Percentiles rank a stretch among this genome's conserved stretches.
phyloP scores from a whole-genome alignment of 2,888 invertebrate genomes.

The Trichacis sp. region DNA sequence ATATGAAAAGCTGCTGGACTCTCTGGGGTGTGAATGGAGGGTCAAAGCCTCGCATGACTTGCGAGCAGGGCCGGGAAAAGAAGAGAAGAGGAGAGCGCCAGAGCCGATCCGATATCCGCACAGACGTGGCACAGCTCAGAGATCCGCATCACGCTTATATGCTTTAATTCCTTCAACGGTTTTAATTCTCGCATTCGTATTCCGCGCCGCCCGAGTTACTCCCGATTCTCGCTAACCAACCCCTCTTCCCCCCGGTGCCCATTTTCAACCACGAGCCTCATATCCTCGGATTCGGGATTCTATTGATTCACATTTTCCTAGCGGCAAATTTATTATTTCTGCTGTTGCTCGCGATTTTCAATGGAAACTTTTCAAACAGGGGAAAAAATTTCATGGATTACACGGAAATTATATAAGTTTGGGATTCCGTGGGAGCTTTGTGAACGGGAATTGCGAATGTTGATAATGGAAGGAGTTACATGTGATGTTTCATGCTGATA shows the following conservation, averaged over 20 bases:
- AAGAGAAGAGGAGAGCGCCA: slow-evolving; percentile 39
- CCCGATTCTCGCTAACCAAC: slow-evolving; percentile 44
- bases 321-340: neutral
- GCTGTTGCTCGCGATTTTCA: neutral
- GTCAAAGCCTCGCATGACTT: slow-evolving; percentile 48
- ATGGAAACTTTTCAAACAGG: neutral
- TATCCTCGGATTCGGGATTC: slow-evolving; percentile 10
- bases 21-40: slow-evolving; percentile 44
- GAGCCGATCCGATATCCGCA: slow-evolving; percentile 61
- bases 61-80: slow-evolving; percentile 45
- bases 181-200: slow-evolving; percentile 69
- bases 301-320: slow-evolving; percentile 3
- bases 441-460: no score
- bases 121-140: slow-evolving; percentile 50
- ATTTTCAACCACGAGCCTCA: slow-evolving; percentile 29
- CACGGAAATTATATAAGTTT: no score
- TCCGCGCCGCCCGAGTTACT: slow-evolving; percentile 50
- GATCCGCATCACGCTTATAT: slow-evolving; percentile 58
- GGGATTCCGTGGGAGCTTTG: no score
- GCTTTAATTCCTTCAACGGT: slow-evolving; percentile 68
- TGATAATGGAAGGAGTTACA: no score
- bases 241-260: slow-evolving; percentile 45
- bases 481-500: no score
- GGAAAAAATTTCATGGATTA: no score
- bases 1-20: slow-evolving; percentile 57